These are phyloP conservation scores for Propithecus deckenii DNA, from an alignment of 2,797 vertebrate genomes.

Conservation along the genomic window DNA sequence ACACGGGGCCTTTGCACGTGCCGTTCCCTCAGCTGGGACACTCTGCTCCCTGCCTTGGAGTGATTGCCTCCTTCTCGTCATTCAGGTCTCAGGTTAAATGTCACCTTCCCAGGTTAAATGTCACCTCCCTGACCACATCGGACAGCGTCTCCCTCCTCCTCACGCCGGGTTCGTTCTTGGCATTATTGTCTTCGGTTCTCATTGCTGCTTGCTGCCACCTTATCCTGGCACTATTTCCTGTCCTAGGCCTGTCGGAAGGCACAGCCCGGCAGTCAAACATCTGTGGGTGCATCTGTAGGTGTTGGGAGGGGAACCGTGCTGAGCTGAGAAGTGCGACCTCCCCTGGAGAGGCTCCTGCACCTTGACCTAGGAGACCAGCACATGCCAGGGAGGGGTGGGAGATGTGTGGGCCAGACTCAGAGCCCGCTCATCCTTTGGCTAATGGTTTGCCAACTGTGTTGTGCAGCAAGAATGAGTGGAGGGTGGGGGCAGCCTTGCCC, in stretches of 20 bases:
- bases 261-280: too few relatives aligned
- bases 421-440: neutral
- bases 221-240: neutral
- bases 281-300: neutral
- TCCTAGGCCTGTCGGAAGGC: neutral
- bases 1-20: neutral
- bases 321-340: neutral
- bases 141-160: accelerated
- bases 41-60: neutral
- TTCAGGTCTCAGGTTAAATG: neutral
- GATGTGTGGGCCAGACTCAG: neutral
- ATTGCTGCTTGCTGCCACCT: neutral
- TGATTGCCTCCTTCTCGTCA: neutral
- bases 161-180: neutral
- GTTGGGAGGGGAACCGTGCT: neutral
- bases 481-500: neutral
- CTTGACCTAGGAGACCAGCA: neutral
- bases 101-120: neutral
- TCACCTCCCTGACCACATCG: neutral
- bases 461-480: neutral
- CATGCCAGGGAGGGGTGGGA: neutral
- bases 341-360: neutral
- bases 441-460: neutral
- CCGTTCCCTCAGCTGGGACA: accelerated
- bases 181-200: neutral